Evolutionary conservation across 2,113 vertebrate genomes (phyloP).

Genomic region (Atrichornis clamosus): DNA sequence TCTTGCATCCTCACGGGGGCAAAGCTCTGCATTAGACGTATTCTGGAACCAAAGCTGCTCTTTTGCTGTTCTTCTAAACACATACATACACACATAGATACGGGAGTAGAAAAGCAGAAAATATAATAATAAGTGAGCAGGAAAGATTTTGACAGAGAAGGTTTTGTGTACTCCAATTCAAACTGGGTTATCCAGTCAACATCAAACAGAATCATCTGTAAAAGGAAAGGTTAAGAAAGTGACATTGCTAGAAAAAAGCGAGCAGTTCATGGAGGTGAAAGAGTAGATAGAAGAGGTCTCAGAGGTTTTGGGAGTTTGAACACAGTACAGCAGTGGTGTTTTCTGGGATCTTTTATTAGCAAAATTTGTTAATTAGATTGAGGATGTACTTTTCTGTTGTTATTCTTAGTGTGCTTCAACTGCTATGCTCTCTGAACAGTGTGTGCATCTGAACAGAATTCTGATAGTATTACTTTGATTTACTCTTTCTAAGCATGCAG

Average conservation of each 20-base stretch:
- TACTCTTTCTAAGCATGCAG: background rate
- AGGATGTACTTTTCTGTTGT: background rate
- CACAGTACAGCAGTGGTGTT: background rate
- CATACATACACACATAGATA: background rate
- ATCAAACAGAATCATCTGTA: background rate
- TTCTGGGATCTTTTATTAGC: background rate
- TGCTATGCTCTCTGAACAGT: background rate
- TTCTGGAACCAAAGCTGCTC: background rate
- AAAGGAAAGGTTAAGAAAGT: background rate
- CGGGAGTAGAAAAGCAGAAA: background rate
- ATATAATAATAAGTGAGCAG: background rate
- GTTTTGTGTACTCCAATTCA: background rate
- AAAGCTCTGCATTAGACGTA: background rate
- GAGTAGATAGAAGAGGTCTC: background rate
- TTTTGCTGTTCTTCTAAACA: background rate
- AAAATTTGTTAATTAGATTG: background rate
- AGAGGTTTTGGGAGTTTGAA: background rate
- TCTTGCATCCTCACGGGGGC: background rate
- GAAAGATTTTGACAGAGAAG: background rate
- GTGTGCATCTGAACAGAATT: background rate
- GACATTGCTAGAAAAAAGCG: background rate
- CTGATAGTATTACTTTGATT: background rate
- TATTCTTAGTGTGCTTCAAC: background rate
- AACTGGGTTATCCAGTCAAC: background rate
- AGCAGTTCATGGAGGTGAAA: background rate